phyloP scores from a whole-genome alignment of 2,888 invertebrate species.

The Agriopis aurantiaria region DNA sequence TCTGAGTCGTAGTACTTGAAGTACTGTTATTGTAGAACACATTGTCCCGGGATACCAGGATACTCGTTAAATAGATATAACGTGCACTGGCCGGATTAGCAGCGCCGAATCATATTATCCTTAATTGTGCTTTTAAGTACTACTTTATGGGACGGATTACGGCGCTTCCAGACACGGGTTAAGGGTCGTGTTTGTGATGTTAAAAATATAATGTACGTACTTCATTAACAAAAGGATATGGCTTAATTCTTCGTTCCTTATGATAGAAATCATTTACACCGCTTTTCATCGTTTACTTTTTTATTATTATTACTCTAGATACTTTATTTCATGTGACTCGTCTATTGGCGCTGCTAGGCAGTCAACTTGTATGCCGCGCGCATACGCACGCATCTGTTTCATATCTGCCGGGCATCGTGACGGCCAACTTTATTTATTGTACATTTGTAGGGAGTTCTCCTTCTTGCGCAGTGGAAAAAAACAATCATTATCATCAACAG shows the following conservation, averaged over 20 bases:
- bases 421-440: no score
- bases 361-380: no score
- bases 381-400: no score
- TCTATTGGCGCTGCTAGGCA: no score
- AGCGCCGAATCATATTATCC: conserved; percentile 75
- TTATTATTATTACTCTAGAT: no score
- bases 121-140: conserved; percentile 78
- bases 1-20: not conserved
- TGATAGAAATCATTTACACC: not conserved
- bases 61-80: conserved; percentile 83
- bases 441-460: no score
- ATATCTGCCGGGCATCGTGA: no score
- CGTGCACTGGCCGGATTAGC: conserved; percentile 75
- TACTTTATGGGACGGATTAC: conserved; percentile 68
- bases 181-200: conserved; percentile 16
- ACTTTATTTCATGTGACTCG: no score
- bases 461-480: no score
- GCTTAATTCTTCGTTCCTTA: not conserved
- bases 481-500: no score
- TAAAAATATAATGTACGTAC: conserved; percentile 16
- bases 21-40: conserved; percentile 42
- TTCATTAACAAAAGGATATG: conserved; percentile 2
- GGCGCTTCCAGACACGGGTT: conserved; percentile 33
- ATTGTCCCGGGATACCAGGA: conserved; percentile 61
- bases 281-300: no score